Base-by-base conservation (phyloP, 1,140 invertebrate genomes). In the Hyposmocoma kahamanoa region DNA sequence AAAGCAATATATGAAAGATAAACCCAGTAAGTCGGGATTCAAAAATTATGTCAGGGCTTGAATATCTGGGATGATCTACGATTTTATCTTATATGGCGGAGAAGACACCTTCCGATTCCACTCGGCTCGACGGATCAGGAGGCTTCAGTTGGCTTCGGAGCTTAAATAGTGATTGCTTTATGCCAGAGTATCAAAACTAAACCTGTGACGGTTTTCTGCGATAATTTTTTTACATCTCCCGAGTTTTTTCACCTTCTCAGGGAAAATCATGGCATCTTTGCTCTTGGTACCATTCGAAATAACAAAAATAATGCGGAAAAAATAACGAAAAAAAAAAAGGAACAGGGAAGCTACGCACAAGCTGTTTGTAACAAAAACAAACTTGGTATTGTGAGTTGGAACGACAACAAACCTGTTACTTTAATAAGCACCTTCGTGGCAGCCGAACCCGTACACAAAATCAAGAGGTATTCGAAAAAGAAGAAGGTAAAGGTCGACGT, bases 81-180 rank as follows among this genome's bases (percentile, higher is more conserved):
- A 86, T 53, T 82, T 86, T 64, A 49, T 79, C n/a, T 20, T 78
- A 13, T 84, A 85, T 53, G 59, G 39, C 44, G 69, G 55, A 24
- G 57, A 67, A 20, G 59, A 67, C 42, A 67, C 62, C 3, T 66
- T 66, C 38, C 41, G 56, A 10, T 53, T 17, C n/a, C 22, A 56
- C 32, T n/a, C n/a, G 45, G 21, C 13, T 66, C 59, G 22, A 62
- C 43, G 2, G 56, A 56, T 22, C 9, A 57, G 28, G 59, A 62
- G 59, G 13, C 30, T 13, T 48, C 45, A 17, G 19, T 59, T 28
- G 61, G 56, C 0, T 53, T 60, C 42, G 63, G 59, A 28, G 54
- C 55, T 4, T 44, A 59, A 59, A 24, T 62, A 17, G 63, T 57
- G 3, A 52, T 66, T 38, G 56, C 51, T 39, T 28, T 62, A 43